Evolutionary conservation across 2,888 invertebrate species (phyloP).

Genomic region (Pegoplata infirma): DNA sequence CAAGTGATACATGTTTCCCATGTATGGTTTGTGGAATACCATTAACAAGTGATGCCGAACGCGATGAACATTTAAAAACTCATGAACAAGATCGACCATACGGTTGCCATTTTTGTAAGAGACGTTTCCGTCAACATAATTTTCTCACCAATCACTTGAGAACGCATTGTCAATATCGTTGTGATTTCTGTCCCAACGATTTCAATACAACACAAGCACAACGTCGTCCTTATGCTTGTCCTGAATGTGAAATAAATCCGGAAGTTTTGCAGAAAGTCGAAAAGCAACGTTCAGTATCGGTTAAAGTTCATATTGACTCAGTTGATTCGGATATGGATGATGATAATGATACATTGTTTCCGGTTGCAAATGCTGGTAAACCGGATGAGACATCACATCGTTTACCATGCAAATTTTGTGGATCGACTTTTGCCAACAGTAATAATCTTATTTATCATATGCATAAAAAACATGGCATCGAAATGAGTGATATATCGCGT

Average conservation of each 20-base stretch:
- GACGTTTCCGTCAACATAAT: constrained; percentile 67
- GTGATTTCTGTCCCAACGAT: constrained; percentile 66
- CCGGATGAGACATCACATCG: not conserved
- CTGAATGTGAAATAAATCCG: constrained; percentile 60
- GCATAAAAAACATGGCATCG: not conserved
- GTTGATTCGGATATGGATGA: not conserved
- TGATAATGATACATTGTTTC: not conserved
- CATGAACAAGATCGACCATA: constrained; percentile 80
- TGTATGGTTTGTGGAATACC: constrained; percentile 68
- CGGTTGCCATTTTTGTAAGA: constrained; percentile 70
- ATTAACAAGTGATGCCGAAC: constrained; percentile 62
- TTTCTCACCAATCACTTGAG: constrained; percentile 69
- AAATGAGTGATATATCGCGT: no score
- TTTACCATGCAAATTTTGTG: not conserved
- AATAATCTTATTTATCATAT: not conserved
- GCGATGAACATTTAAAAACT: constrained; percentile 74
- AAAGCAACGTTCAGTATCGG: constrained; percentile 14
- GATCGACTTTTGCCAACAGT: not conserved
- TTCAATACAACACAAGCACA: constrained; percentile 65
- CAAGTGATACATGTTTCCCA: constrained; percentile 65
- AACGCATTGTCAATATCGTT: constrained; percentile 67
- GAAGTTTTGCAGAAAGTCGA: constrained; percentile 44
- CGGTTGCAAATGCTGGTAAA: not conserved
- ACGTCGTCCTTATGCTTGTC: constrained; percentile 67
- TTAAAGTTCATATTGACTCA: constrained; percentile 35